Base-by-base conservation (phyloP, 2,888 invertebrate species). In the Acanthoscelides obtectus region DNA sequence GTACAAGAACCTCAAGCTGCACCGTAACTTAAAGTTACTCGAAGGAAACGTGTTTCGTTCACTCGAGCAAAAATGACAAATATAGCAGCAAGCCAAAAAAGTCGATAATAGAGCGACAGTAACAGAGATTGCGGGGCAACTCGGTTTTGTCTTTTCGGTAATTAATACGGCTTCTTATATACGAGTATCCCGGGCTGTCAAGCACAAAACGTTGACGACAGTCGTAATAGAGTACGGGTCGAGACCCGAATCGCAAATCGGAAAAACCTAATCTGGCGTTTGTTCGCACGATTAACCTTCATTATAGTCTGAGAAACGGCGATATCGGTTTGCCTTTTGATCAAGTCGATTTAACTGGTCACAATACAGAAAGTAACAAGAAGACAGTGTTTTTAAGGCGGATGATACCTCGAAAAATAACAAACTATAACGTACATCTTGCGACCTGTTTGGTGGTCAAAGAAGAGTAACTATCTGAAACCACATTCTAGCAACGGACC, bases 221-320 rank as follows among this genome's bases (percentile, higher is more conserved):
- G 3, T n/a, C n/a, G n/a, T 45, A 45, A 45, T 45, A 45, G 45
- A 45, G 5, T 45, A 17, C 45, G 45, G 45, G 79, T 78, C 79
- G 78, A 71, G 72, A 72, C 72, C 77, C 74, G 71, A 77, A 81
- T 78, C 78, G 80, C n/a, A 12, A 45, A 45, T 45, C 45, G 79
- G 80, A 81, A 81, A 81, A 81, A 81, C 79, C 78, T 80, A 82
- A 82, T 82, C 81, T 82, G 82, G 80, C 75, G 72, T 68, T 72
- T 77, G 79, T 81, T 77, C 81, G 83, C 83, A 83, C 81, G 82
- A 78, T 75, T 80, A 80, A 76, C 76, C 79, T 80, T 80, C 70
- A 75, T 78, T 75, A 79, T 74, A 76, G 76, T 75, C 22, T 67
- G 68, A 63, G 69, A 69, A 68, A 71, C 67, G 70, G 67, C 67